Conservation (phyloP, 2,797 vertebrate species). For the Hylomyscus alleni region DNA sequence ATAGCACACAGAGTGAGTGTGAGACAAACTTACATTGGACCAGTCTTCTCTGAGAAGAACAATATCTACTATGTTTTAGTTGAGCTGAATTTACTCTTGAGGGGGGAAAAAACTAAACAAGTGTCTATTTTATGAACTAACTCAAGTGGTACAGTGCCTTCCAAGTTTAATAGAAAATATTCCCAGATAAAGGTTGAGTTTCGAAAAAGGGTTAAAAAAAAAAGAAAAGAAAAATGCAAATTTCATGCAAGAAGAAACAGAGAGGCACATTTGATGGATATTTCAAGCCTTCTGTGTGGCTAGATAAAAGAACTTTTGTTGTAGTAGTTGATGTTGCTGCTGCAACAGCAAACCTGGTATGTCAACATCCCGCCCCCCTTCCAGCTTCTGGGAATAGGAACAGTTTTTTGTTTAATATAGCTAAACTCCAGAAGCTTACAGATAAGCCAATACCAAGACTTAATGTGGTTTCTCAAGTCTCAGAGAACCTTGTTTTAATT, state of each 20-base stretch:
- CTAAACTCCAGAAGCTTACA: neutral
- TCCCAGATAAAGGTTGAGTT: neutral
- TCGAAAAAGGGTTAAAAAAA: neutral
- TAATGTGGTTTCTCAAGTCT: neutral
- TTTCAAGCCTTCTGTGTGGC: conserved; percentile 36
- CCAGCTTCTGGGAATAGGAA: neutral
- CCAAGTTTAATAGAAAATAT: neutral
- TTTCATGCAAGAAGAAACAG: neutral
- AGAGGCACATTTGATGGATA: neutral
- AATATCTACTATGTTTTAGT: conserved; percentile 7
- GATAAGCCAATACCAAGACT: neutral
- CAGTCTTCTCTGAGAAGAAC: neutral
- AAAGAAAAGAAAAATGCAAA: conserved; percentile 51
- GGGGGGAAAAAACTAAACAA: conserved; percentile 49
- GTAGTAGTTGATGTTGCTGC: neutral
- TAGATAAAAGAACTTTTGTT: neutral
- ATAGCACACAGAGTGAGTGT: neutral
- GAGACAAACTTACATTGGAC: neutral
- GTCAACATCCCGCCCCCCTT: neutral
- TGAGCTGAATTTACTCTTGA: conserved; percentile 28
- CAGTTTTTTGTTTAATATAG: neutral
- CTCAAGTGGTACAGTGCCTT: conserved; percentile 46
- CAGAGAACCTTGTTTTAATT: conserved; percentile 39
- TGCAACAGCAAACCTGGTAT: neutral
- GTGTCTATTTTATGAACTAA: conserved; percentile 31